These are phyloP conservation scores for Sinotaia quadrata DNA, from an alignment of 2,888 invertebrate species.

Conservation along the genomic window DNA sequence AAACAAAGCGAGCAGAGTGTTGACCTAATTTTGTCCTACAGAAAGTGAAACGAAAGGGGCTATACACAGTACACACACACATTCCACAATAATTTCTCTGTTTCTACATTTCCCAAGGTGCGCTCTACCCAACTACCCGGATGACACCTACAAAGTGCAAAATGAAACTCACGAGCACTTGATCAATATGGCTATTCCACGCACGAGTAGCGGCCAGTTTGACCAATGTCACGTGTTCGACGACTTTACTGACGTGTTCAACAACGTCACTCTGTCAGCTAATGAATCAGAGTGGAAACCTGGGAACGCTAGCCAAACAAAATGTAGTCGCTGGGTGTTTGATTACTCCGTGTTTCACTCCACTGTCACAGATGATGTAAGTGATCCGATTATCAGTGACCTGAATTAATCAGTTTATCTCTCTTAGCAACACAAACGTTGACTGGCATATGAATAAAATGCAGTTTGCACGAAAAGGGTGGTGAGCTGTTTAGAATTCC, in stretches of 20 bases:
- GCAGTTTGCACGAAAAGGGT: no score
- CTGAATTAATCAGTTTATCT: no score
- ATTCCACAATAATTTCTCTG: no score
- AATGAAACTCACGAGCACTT: slow-evolving; percentile 23
- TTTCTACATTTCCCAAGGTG: no score
- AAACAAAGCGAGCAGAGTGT: no score
- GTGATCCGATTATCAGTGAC: not conserved
- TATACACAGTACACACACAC: no score
- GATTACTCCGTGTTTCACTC: slow-evolving; percentile 29
- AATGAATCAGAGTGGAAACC: not conserved
- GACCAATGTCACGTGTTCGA: slow-evolving; percentile 24
- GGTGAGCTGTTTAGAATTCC: no score
- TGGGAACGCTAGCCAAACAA: not conserved
- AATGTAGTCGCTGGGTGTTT: slow-evolving; percentile 36
- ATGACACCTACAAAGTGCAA: slow-evolving; percentile 16
- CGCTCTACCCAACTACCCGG: slow-evolving; percentile 17
- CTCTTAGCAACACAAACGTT: not conserved
- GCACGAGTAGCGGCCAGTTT: not conserved
- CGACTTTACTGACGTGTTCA: not conserved
- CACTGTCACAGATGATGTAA: slow-evolving; percentile 34
- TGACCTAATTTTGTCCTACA: no score
- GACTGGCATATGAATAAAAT: not conserved
- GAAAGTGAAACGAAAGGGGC: no score
- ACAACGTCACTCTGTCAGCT: not conserved
- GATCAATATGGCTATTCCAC: slow-evolving; percentile 30